Percentiles rank a stretch among this genome's conserved stretches.
Conservation (phyloP, 2,113 vertebrate genomes). For the Thermophis baileyi region DNA sequence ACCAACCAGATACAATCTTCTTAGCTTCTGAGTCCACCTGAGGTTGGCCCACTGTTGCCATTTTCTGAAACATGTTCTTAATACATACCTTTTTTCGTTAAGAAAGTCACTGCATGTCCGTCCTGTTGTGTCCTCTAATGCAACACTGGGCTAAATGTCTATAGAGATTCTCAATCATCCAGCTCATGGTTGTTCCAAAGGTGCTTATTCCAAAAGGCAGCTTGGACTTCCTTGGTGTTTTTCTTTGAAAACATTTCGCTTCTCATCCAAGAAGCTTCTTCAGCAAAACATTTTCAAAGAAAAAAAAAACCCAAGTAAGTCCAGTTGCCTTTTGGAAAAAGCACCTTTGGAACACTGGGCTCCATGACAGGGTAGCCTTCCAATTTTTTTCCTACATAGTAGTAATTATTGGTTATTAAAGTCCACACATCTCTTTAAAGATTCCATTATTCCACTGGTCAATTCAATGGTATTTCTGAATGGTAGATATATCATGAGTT, state of each 20-base stretch:
- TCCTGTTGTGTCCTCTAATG: too few species aligned
- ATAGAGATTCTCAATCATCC: too few species aligned
- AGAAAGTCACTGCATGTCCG: neutral
- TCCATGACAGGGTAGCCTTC: neutral
- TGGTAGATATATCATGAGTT: neutral
- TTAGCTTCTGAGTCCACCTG: neutral
- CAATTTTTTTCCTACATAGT: neutral
- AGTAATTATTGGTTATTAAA: neutral
- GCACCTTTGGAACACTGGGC: too few species aligned
- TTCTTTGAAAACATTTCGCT: too few species aligned
- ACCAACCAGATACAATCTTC: neutral
- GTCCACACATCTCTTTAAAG: neutral
- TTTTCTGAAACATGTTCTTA: neutral
- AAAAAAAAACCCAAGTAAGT: too few species aligned
- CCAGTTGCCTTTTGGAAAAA: too few species aligned
- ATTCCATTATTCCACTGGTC: accelerated
- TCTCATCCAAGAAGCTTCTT: too few species aligned
- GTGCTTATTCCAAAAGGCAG: too few species aligned
- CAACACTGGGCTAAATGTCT: too few species aligned
- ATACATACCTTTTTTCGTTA: neutral
- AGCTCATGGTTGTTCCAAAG: too few species aligned
- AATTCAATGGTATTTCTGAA: neutral
- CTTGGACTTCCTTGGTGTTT: too few species aligned
- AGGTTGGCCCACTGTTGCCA: neutral
- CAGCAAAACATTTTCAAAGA: too few species aligned